Base-by-base conservation (phyloP, 2,888 invertebrate species). In the Lissonota sp. region DNA sequence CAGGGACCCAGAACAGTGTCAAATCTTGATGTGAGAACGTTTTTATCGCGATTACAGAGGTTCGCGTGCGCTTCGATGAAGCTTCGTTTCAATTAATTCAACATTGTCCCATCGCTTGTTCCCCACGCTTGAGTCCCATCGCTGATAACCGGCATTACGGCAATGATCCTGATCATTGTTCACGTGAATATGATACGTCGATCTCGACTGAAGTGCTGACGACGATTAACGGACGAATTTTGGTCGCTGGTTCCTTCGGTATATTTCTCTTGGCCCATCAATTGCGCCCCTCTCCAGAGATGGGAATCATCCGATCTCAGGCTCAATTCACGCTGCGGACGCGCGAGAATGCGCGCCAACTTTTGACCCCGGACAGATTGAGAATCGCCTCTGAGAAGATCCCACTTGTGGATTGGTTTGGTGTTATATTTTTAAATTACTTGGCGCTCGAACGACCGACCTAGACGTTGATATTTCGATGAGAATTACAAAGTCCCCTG, bases 111-210 rank as follows among this genome's bases (percentile, higher is more conserved):
- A 66, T 62, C n/a, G n/a, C n/a, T n/a, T n/a, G n/a, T n/a, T n/a
- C n/a, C n/a, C n/a, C n/a, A n/a, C n/a, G n/a, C n/a, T n/a, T n/a
- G n/a, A n/a, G n/a, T n/a, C n/a, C n/a, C n/a, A n/a, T n/a, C n/a
- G n/a, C n/a, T 44, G 51, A 51, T 55, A 63, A 75, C 62, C 39
- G 63, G 71, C 66, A 74, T 78, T 62, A 16, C 71, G 71, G 78
- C 71, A 67, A 42, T 82, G 79, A 82, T 66, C 79, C 62, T 1
- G 26, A 26, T 63, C 51, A 71, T 79, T 79, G 79, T 72, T 58
- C 26, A 26, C 26, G 26, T 26, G 26, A 26, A 26, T 26, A 1
- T 3, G 26, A 26, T 26, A 1, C 26, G 26, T 26, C 26, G 26
- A 26, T 26, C 26, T 3, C 26, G 26, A 26, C 26, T 3, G 26